These are phyloP conservation scores for Rhogogaster chlorosoma DNA, from an alignment of 2,888 invertebrate genomes.

Conservation along the genomic window DNA sequence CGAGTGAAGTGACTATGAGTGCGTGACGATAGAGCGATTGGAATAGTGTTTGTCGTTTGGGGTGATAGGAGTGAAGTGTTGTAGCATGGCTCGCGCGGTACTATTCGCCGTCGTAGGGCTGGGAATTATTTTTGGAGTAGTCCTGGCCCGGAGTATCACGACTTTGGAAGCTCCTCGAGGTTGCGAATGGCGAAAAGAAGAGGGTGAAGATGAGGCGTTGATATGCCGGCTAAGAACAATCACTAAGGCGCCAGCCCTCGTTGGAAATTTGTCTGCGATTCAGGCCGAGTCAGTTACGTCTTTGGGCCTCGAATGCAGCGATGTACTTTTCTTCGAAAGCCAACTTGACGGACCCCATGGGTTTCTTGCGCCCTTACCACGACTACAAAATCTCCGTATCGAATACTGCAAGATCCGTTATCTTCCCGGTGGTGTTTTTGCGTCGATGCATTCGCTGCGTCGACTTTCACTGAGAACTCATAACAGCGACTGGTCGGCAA, in stretches of 20 bases:
- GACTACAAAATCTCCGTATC: slow-evolving; percentile 84
- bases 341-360: slow-evolving; percentile 80
- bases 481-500: slow-evolving; percentile 89
- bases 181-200: slow-evolving; percentile 84
- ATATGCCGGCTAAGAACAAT: slow-evolving; percentile 87
- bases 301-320: slow-evolving; percentile 86
- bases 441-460: slow-evolving; percentile 84
- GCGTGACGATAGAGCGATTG: slow-evolving; percentile 69
- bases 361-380: slow-evolving; percentile 83
- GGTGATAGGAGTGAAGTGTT: slow-evolving; percentile 42
- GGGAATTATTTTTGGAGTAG: slow-evolving; percentile 12
- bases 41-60: slow-evolving; percentile 55
- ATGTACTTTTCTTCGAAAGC: slow-evolving; percentile 87
- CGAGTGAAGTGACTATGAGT: slow-evolving; percentile 68
- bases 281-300: slow-evolving; percentile 86
- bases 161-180: slow-evolving; percentile 83
- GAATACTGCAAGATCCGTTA: slow-evolving; percentile 89
- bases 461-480: slow-evolving; percentile 86
- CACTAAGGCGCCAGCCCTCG: slow-evolving; percentile 84
- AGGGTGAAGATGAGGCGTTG: slow-evolving; percentile 79
- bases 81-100: slow-evolving; percentile 12
- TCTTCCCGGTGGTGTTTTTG: slow-evolving; percentile 85
- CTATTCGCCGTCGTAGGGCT: neutral
- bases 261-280: slow-evolving; percentile 85
- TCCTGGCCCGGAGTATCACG: slow-evolving; percentile 71